These are phyloP conservation scores for Hiodon tergisus DNA, from an alignment of 2,113 vertebrate genomes.

Conservation along the genomic window DNA sequence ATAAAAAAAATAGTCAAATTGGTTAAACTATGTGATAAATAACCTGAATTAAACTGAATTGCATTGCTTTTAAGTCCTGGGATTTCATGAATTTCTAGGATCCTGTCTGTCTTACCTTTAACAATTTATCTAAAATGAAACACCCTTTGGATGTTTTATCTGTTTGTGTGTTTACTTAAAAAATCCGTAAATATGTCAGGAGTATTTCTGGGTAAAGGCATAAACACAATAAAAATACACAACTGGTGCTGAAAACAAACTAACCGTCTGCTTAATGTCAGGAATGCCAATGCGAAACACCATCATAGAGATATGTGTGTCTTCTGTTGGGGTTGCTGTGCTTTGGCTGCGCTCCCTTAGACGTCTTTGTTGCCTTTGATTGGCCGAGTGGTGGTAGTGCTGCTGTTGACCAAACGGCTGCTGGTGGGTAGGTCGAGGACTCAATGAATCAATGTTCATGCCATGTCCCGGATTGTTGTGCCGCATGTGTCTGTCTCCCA, in stretches of 20 bases:
- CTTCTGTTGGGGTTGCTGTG: constrained; percentile 63
- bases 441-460: constrained; percentile 47
- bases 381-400: constrained; percentile 41
- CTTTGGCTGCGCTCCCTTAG: constrained; percentile 79
- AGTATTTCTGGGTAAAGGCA: neutral
- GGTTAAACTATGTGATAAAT: too few relatives aligned
- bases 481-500: constrained; percentile 52
- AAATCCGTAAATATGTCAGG: too few relatives aligned
- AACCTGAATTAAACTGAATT: too few relatives aligned
- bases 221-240: constrained; percentile 5
- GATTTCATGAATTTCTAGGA: too few relatives aligned
- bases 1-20: too few relatives aligned
- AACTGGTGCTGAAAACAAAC: constrained; percentile 32
- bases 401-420: constrained; percentile 57
- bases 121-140: too few relatives aligned
- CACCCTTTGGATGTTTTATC: too few relatives aligned
- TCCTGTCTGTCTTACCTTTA: too few relatives aligned
- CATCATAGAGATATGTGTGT: constrained; percentile 76
- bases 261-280: constrained; percentile 88
- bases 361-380: constrained; percentile 59
- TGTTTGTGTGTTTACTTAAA: too few relatives aligned
- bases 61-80: too few relatives aligned
- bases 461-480: constrained; percentile 45
- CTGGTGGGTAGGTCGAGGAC: constrained; percentile 47
- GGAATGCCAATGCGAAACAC: constrained; percentile 87